phyloP scores from a whole-genome alignment of 2,113 vertebrate species.

The Procapra przewalskii region DNA sequence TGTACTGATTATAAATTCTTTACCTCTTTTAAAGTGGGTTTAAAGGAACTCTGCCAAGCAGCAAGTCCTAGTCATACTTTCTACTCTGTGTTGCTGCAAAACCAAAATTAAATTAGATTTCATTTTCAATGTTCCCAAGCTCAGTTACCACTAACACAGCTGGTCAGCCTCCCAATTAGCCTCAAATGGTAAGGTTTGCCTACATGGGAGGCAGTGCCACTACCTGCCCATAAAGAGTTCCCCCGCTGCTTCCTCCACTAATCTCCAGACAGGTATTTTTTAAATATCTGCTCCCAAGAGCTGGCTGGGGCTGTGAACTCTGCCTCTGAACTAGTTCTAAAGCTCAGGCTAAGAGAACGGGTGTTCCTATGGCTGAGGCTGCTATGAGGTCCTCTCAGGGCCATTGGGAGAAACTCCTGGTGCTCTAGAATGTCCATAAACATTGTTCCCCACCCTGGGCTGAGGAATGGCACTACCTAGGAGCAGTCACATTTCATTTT shows the following conservation, averaged over 20 bases:
- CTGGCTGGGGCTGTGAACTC: background rate
- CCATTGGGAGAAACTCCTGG: background rate
- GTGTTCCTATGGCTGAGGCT: background rate
- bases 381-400: background rate
- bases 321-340: background rate
- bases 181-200: background rate
- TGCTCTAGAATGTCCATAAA: background rate
- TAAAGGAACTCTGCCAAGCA: background rate
- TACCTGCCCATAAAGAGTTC: background rate
- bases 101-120: slow-evolving; percentile 15
- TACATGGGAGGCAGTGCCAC: background rate
- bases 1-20: background rate
- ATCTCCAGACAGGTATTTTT: background rate
- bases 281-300: background rate
- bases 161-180: background rate
- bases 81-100: background rate
- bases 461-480: background rate
- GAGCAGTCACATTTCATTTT: slow-evolving; percentile 30
- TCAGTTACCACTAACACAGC: background rate
- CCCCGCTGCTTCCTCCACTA: background rate
- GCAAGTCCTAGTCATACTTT: background rate
- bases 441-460: background rate
- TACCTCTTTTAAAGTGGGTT: background rate
- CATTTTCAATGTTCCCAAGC: background rate
- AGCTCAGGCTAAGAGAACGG: fast-evolving